Percentiles rank a stretch among this genome's conserved stretches.
Evolutionary conservation across 2,797 vertebrate species (phyloP).

Genomic region (Spinibarbus caldwelli): DNA sequence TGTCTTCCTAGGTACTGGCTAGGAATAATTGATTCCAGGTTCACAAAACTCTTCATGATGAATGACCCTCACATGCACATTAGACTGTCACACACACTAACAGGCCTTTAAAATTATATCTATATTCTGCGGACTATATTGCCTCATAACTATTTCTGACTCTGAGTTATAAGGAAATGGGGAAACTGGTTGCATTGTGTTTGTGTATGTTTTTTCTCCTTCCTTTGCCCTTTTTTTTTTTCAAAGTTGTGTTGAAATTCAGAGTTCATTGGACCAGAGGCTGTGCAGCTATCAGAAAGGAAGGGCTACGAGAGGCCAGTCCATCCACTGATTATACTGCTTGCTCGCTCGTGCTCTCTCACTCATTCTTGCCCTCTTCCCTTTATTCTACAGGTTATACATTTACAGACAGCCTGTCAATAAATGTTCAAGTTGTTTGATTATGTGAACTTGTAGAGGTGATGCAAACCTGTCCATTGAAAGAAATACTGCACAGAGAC

Average conservation of each 20-base stretch:
- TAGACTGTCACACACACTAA: slow-evolving; percentile 33
- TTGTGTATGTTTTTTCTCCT: slow-evolving; percentile 27
- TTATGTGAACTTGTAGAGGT: slow-evolving; percentile 60
- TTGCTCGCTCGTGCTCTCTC: slow-evolving; percentile 30
- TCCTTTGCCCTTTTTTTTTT: slow-evolving; percentile 24
- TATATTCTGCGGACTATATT: slow-evolving; percentile 31
- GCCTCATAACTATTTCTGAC: slow-evolving; percentile 18
- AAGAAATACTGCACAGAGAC: background rate
- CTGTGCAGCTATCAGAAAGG: slow-evolving; percentile 52
- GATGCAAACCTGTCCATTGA: slow-evolving; percentile 51
- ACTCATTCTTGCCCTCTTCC: slow-evolving; percentile 42
- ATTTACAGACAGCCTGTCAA: slow-evolving; percentile 60
- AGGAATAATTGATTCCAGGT: slow-evolving; percentile 19
- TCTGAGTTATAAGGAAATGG: slow-evolving; percentile 10
- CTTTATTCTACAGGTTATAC: slow-evolving; percentile 58
- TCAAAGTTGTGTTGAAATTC: slow-evolving; percentile 52
- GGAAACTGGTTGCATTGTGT: slow-evolving; percentile 26
- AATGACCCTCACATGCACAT: slow-evolving; percentile 12
- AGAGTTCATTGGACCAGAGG: slow-evolving; percentile 58
- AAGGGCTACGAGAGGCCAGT: slow-evolving; percentile 49
- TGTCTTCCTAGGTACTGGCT: background rate
- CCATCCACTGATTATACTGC: slow-evolving; percentile 31
- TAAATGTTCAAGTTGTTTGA: slow-evolving; percentile 61
- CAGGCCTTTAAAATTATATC: slow-evolving; percentile 35
- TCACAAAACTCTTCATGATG: slow-evolving; percentile 35